Conservation (phyloP, 92 coral and sea anemone species). For the Zoanthus solanderi region DNA sequence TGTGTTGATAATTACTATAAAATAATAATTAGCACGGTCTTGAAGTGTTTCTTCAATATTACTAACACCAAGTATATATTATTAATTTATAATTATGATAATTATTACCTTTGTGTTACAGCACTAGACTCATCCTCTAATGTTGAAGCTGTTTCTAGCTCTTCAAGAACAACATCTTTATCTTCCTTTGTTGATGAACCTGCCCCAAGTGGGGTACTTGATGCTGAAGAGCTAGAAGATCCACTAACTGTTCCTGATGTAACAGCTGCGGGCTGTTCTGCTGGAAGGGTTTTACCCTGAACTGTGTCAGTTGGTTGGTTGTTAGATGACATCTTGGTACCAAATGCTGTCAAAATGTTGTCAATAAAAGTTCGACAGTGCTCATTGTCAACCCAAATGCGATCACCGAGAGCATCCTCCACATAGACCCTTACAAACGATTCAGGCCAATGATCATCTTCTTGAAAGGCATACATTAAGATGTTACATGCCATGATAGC, state of each 20-base stretch:
- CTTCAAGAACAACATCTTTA: conserved; percentile 77
- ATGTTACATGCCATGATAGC: conserved; percentile 95
- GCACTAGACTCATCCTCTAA: conserved; percentile 77
- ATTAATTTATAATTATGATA: too few species aligned
- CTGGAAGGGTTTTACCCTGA: conserved; percentile 24
- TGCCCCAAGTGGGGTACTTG: conserved; percentile 48
- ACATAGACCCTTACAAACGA: conserved; percentile 94
- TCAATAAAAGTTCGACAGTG: conserved; percentile 91
- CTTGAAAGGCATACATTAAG: conserved; percentile 87
- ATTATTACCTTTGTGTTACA: conserved; percentile 72
- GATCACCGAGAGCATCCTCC: conserved; percentile 96
- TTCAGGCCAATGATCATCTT: conserved; percentile 97
- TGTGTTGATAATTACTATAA: too few species aligned
- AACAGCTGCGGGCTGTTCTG: conserved; percentile 37
- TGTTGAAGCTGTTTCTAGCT: conserved; percentile 79
- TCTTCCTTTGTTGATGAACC: conserved; percentile 75
- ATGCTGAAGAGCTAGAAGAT: conserved; percentile 35
- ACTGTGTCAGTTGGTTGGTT: conserved; percentile 56
- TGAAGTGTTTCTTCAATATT: too few species aligned
- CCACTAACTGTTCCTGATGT: conserved; percentile 14
- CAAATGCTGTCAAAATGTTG: conserved; percentile 92
- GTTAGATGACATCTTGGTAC: conserved; percentile 78
- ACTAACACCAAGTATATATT: too few species aligned
- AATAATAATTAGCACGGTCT: too few species aligned
- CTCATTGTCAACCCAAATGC: conserved; percentile 97